Conservation (phyloP, 2,888 invertebrate species). For the Ptychoptera albimana region DNA sequence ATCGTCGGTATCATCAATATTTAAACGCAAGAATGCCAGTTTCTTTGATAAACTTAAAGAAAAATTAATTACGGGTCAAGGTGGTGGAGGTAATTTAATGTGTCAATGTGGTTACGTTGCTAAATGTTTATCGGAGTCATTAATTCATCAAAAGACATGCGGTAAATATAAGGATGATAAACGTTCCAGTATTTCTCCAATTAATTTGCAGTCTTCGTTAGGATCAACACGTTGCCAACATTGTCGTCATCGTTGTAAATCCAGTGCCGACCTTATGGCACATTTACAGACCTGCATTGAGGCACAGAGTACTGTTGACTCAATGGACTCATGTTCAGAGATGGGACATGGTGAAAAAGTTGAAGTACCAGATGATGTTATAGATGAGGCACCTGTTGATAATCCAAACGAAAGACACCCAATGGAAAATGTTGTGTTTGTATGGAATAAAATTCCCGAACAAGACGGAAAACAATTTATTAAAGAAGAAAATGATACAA, state of each 20-base stretch:
- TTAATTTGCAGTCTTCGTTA: constrained; percentile 26
- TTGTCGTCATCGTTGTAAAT: constrained; percentile 75
- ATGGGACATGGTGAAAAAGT: background rate
- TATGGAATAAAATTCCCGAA: constrained; percentile 55
- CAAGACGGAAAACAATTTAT: constrained; percentile 25
- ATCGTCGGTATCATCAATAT: constrained; percentile 16
- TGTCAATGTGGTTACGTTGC: constrained; percentile 64
- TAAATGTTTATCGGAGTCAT: constrained; percentile 66
- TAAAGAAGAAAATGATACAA: constrained; percentile 24
- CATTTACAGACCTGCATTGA: constrained; percentile 59
- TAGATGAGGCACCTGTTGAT: constrained; percentile 18
- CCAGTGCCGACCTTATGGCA: constrained; percentile 56
- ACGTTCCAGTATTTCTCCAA: constrained; percentile 21
- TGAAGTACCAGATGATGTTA: constrained; percentile 6
- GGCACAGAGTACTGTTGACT: constrained; percentile 29
- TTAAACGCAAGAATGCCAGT: constrained; percentile 41
- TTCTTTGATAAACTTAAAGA: constrained; percentile 73
- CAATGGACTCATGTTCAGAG: constrained; percentile 21
- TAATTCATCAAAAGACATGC: constrained; percentile 59
- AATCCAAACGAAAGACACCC: constrained; percentile 42
- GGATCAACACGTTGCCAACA: constrained; percentile 70
- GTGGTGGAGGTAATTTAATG: constrained; percentile 45
- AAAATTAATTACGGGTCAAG: constrained; percentile 43
- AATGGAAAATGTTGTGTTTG: constrained; percentile 67
- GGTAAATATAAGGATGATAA: constrained; percentile 24